Evolutionary conservation across 2,888 invertebrate genomes (phyloP).

Genomic region (Subacronicta megacephala): DNA sequence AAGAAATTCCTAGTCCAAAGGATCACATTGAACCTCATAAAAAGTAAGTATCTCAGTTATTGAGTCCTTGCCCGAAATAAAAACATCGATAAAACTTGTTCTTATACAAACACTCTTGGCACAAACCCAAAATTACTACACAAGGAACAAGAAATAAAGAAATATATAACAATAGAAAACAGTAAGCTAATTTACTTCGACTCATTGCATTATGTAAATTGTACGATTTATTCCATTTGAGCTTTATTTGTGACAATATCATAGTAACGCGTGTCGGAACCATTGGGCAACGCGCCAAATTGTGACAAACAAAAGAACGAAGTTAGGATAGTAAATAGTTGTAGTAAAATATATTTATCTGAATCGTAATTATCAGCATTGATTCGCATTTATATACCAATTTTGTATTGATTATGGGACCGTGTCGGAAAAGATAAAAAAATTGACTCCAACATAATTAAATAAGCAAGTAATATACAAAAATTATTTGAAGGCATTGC

Average conservation of each 20-base stretch:
- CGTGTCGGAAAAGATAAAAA: no score
- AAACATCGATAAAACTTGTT: not conserved
- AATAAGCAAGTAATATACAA: no score
- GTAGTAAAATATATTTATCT: not conserved
- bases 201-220: constrained; percentile 45
- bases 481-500: no score
- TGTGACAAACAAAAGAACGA: constrained; percentile 27
- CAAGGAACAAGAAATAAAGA: constrained; percentile 9
- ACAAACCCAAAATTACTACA: constrained; percentile 12
- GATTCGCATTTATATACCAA: no score
- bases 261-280: constrained; percentile 23
- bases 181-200: not conserved
- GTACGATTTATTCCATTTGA: constrained; percentile 12
- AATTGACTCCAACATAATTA: no score
- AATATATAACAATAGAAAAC: constrained; percentile 4
- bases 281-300: constrained; percentile 49
- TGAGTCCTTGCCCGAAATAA: not conserved
- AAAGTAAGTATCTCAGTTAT: not conserved
- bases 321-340: no score
- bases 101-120: constrained; percentile 28
- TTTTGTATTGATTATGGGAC: no score
- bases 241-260: constrained; percentile 23
- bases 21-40: no score
- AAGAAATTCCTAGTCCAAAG: not conserved
- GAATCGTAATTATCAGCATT: no score